Evolutionary conservation across 2,113 vertebrate genomes (phyloP), one percentile per base, ranked within the genome.

Genomic region (Campylorhamphus procurvoides): DNA sequence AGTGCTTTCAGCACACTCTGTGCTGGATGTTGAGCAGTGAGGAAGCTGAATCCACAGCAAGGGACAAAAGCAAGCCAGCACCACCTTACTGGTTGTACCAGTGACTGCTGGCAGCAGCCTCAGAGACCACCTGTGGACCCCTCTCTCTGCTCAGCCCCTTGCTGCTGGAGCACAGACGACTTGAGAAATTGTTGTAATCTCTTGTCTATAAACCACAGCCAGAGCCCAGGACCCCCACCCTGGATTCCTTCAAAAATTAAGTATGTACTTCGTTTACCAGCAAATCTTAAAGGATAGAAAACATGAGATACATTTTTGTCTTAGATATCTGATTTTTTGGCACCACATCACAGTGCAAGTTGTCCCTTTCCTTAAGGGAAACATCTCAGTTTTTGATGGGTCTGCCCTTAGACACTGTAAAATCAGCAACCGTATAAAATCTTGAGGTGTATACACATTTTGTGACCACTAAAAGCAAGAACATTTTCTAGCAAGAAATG

Each of bases 291-390:
- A 87, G 8, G 18, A 6, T 31, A 18, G 18, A 76, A 64, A 40
- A 81, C 16, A 2, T 28, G 20, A 24, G 3, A 3, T 60, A 22
- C 1, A 1, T 29, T 12, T 73, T 87, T 82, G 46, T 20, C 6
- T 9, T 58, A 46, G 4, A 5, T 59, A 49, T 91, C 18, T 85
- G 37, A 0, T 11, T 75, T 68, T 69, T 71, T 60, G 7, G 7
- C 5, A 11, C 10, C 1, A 0, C 25, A 12, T 40, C 7, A 29
- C 1, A 3, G 23, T 82, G 25, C 10, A 52, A 12, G 27, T 29
- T 94, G 42, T 7, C 2, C 6, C 3, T 63, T 81, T 49, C 27
- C 20, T 69, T 62, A 47, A 83, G 58, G 37, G 37, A 72, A 35
- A 42, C 2, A 18, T 31, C 62, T 82, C 33, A 5, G 28, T 0